Evolutionary conservation across 2,888 invertebrate genomes (phyloP), one percentile per base, ranked within the genome.

Genomic region (Eurois occulta): DNA sequence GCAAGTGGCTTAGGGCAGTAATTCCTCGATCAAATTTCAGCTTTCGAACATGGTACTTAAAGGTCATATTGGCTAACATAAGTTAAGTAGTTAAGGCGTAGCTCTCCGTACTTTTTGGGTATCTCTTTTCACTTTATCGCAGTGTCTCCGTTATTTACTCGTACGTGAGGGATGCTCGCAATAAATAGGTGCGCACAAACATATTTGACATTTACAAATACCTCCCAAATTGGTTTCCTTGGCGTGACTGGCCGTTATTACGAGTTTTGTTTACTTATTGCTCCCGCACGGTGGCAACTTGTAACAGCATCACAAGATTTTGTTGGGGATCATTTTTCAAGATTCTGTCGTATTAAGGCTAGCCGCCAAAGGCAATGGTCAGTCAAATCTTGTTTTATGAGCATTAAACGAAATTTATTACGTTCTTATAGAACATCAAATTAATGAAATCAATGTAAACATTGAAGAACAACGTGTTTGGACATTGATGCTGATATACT

Each of bases 51-150:
- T 60, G 82, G 76, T 55, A 80, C 72, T 80, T 91, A 94, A 89
- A 92, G 94, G 86, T 86, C 86, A 92, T 88, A 92, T 92, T 92
- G 75, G 89, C 83, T 88, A 88, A 89, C 75, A 82, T 69, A 48
- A 52, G 78, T 65, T 84, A 75, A 84, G 90, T 88, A 89, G 91
- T 95, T 95, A 95, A 94, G 95, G 93, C 93, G 90, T 91, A 92
- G 91, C 87, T 90, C 87, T 85, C 86, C 88, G 88, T 85, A 91
- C 88, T 91, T 93, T 94, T 94, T 92, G 92, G 93, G 94, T 96
- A 95, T 96, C 95, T 96, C 95, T 96, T 96, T 95, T 95, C 96
- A 95, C 94, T 95, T 95, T 96, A 96, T 96, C 96, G 94, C 94
- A 94, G 94, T 95, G 95, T 96, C 96, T 95, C 94, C 94, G 94